A percentile compares a stretch with the other conserved stretches of the same genome.
Evolutionary conservation across 2,113 vertebrate species (phyloP).

Genomic region (Pelvicachromis taeniatus): DNA sequence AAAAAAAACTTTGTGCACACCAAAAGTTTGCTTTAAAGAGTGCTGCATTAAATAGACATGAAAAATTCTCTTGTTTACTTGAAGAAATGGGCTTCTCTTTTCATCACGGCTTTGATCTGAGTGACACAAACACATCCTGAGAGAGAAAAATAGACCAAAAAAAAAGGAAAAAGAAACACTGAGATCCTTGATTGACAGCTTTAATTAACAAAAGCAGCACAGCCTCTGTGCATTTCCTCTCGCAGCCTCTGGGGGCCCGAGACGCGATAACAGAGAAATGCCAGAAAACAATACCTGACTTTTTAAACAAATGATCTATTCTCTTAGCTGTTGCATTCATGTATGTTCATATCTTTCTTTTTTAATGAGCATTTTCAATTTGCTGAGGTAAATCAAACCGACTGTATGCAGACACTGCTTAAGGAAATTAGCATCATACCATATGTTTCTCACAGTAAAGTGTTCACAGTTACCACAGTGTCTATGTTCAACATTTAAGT

Average conservation of each 20-base stretch:
- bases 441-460: conserved; percentile 8
- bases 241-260: conserved; percentile 52
- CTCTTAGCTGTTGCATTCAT: conserved; percentile 56
- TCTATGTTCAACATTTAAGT: background rate
- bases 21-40: conserved; percentile 58
- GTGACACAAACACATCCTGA: conserved; percentile 60
- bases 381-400: background rate
- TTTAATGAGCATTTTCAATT: conserved; percentile 41
- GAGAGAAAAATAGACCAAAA: conserved; percentile 44
- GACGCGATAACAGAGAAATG: conserved; percentile 47
- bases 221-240: conserved; percentile 54
- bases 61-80: conserved; percentile 59
- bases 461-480: background rate
- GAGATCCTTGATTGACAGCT: conserved; percentile 65
- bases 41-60: conserved; percentile 57
- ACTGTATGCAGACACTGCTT: background rate
- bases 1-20: conserved; percentile 12
- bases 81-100: conserved; percentile 42
- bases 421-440: conserved; percentile 1
- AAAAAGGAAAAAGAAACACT: conserved; percentile 24
- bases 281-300: conserved; percentile 55
- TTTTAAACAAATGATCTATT: conserved; percentile 52
- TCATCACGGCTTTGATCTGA: conserved; percentile 67
- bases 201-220: conserved; percentile 67
- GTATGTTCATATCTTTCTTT: conserved; percentile 21